Percentiles rank a stretch among this genome's conserved stretches.
These are phyloP conservation scores for Anticlea derivata DNA, from an alignment of 2,888 invertebrate genomes.

Conservation along the genomic window DNA sequence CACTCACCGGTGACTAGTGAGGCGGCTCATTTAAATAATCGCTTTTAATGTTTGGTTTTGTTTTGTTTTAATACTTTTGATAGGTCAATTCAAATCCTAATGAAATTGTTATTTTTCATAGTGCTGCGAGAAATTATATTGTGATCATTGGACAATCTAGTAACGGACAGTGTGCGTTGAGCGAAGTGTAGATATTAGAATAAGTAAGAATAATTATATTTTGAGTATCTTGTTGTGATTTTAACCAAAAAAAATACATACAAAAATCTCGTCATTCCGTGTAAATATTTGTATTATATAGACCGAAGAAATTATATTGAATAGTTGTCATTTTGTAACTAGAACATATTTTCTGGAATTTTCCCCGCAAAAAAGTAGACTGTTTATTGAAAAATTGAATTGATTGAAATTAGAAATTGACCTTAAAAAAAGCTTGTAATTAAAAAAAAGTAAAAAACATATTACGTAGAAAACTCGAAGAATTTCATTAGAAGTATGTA, in stretches of 20 bases:
- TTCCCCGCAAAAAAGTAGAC: neutral
- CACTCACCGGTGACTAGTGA: too few relatives aligned
- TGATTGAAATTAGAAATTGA: neutral
- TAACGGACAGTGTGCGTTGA: conserved; percentile 25
- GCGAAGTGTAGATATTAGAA: conserved; percentile 62
- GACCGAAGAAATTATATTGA: conserved; percentile 25
- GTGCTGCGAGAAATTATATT: conserved; percentile 15
- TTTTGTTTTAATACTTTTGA: neutral
- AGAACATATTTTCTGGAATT: neutral
- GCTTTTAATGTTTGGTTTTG: neutral
- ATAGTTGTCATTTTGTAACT: conserved; percentile 16
- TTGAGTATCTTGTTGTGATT: conserved; percentile 79
- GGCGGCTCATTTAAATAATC: too few relatives aligned
- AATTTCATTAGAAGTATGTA: conserved; percentile 1
- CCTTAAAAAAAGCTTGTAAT: neutral
- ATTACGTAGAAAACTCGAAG: neutral
- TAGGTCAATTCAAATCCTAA: conserved; percentile 32
- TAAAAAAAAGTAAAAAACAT: neutral
- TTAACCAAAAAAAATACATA: conserved; percentile 76
- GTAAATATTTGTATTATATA: conserved; percentile 56
- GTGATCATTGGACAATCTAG: conserved; percentile 27
- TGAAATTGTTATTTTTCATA: conserved; percentile 7
- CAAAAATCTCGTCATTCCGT: conserved; percentile 60
- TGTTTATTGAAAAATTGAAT: too few relatives aligned
- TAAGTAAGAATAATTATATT: conserved; percentile 60